Evolutionary conservation across 1,140 invertebrate genomes (phyloP).

Genomic region (Schmidtea mediterranea): DNA sequence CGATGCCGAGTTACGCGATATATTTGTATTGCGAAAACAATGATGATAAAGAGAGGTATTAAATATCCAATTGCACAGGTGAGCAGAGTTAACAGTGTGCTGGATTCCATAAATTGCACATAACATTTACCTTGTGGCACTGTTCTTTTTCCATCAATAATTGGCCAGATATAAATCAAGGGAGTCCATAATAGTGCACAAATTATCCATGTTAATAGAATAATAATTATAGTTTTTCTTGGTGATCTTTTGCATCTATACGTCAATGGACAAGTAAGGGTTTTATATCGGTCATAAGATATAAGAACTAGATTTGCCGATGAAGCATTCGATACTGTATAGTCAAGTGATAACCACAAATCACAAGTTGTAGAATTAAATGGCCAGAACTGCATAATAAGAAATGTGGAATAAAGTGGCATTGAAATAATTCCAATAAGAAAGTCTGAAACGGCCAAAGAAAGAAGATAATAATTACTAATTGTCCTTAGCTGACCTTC

Average conservation of each 20-base stretch:
- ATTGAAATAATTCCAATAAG: slow-evolving; percentile 81
- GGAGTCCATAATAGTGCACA: slow-evolving; percentile 53
- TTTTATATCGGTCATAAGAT: slow-evolving; percentile 93
- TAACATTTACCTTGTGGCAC: slow-evolving; percentile 61
- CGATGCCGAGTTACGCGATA: slow-evolving; percentile 63
- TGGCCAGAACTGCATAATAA: slow-evolving; percentile 34
- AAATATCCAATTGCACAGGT: slow-evolving; percentile 67
- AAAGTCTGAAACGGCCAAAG: slow-evolving; percentile 72
- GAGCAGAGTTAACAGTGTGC: slow-evolving; percentile 74
- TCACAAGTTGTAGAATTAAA: slow-evolving; percentile 70
- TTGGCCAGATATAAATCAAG: slow-evolving; percentile 59
- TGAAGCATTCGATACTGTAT: slow-evolving; percentile 85
- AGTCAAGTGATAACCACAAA: slow-evolving; percentile 94
- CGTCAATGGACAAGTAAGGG: slow-evolving; percentile 73
- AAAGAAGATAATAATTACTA: slow-evolving; percentile 94
- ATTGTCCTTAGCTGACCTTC: slow-evolving; percentile 35
- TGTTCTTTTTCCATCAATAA: slow-evolving; percentile 37
- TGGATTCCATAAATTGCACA: slow-evolving; percentile 76
- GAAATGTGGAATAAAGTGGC: slow-evolving; percentile 27
- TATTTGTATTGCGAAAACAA: slow-evolving; percentile 28
- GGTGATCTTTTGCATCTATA: slow-evolving; percentile 76
- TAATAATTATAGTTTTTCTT: slow-evolving; percentile 62
- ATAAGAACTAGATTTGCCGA: slow-evolving; percentile 93
- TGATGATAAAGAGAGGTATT: slow-evolving; percentile 62
- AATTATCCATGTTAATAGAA: slow-evolving; percentile 67